A percentile compares a stretch with the other conserved stretches of the same genome.
Evolutionary conservation across 2,888 invertebrate genomes (phyloP).

Genomic region (Drosophila mercatorum): DNA sequence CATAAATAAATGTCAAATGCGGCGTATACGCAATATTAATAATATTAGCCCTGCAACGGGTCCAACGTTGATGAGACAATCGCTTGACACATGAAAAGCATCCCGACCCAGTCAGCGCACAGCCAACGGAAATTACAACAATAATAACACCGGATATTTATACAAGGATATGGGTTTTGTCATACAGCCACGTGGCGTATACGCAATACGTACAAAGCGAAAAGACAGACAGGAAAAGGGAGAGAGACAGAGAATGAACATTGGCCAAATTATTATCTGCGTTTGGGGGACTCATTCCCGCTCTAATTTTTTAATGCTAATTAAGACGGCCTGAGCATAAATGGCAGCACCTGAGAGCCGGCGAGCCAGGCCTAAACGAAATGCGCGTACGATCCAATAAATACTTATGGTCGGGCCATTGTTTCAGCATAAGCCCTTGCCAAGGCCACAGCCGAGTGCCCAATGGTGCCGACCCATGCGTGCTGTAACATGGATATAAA

Average conservation of each 20-base stretch:
- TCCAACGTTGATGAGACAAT: conserved; percentile 61
- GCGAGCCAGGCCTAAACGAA: conserved; percentile 20
- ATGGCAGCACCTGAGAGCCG: conserved; percentile 40
- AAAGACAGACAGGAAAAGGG: background rate
- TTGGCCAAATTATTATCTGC: background rate
- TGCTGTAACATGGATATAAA: conserved; percentile 28
- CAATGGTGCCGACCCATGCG: conserved; percentile 14
- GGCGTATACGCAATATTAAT: conserved; percentile 71
- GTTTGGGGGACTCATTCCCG: background rate
- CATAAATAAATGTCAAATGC: conserved; percentile 67
- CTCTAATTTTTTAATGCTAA: conserved; percentile 45
- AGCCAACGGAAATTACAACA: conserved; percentile 61
- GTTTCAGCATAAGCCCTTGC: conserved; percentile 62
- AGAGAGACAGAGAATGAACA: background rate
- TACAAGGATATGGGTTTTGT: conserved; percentile 22
- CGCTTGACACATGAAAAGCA: conserved; percentile 64
- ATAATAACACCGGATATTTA: conserved; percentile 31
- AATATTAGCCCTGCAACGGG: conserved; percentile 28
- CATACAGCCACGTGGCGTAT: conserved; percentile 17
- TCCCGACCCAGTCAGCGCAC: conserved; percentile 1
- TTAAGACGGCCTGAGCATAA: conserved; percentile 62
- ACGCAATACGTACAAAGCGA: conserved; percentile 16
- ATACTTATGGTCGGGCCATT: conserved; percentile 52
- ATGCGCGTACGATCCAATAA: conserved; percentile 51
- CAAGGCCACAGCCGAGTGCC: conserved; percentile 54